phyloP scores from a whole-genome alignment of 2,888 invertebrate genomes.

The Endotricha flammealis region DNA sequence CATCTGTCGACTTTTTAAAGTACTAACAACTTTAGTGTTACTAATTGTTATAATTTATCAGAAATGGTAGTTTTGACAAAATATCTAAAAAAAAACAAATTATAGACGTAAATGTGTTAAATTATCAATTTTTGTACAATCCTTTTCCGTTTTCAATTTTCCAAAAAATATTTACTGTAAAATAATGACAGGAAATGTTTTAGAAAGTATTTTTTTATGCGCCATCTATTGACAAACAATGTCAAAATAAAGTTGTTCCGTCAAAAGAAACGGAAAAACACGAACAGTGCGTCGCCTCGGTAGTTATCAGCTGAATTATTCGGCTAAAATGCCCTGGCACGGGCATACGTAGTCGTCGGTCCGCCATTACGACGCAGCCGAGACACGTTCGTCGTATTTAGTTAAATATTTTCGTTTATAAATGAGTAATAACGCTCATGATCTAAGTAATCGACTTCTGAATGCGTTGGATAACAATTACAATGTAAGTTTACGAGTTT shows the following conservation, averaged over 20 bases:
- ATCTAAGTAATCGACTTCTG: constrained; percentile 97
- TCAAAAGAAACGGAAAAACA: constrained; percentile 79
- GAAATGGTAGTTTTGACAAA: too few species aligned
- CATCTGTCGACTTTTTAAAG: too few species aligned
- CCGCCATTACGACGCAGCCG: constrained; percentile 79
- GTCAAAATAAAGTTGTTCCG: constrained; percentile 47
- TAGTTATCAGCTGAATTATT: constrained; percentile 80
- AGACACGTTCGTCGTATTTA: constrained; percentile 80
- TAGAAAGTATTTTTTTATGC: background rate
- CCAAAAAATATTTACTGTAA: too few species aligned
- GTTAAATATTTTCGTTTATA: constrained; percentile 81
- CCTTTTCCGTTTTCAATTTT: too few species aligned
- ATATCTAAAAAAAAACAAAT: too few species aligned
- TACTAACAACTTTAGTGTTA: too few species aligned
- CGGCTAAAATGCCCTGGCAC: constrained; percentile 80
- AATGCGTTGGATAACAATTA: constrained; percentile 97
- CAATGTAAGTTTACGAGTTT: constrained; percentile 91
- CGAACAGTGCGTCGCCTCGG: constrained; percentile 74
- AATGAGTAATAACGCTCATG: constrained; percentile 90
- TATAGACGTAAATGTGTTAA: too few species aligned
- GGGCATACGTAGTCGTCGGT: constrained; percentile 80
- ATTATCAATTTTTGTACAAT: too few species aligned
- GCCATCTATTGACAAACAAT: constrained; percentile 7
- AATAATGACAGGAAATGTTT: too few species aligned
- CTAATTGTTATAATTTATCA: too few species aligned